Percentiles rank a stretch among this genome's conserved stretches.
Conservation (phyloP, 1,140 invertebrate genomes). For the Drosophila repletoides region DNA sequence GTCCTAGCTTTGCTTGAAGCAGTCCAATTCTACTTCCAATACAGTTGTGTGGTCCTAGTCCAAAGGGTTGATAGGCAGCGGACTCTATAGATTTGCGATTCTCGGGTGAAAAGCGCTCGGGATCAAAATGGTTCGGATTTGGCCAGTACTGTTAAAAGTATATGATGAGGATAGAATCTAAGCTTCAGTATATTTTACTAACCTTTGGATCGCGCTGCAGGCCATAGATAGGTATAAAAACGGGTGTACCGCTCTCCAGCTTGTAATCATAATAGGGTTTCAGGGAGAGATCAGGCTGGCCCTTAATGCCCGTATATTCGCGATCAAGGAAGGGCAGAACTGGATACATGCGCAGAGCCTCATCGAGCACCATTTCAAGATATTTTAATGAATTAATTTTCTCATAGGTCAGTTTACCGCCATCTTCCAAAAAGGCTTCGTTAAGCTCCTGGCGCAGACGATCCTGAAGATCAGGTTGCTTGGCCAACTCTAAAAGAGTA, state of each 20-base stretch:
- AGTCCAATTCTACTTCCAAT: slow-evolving; percentile 85
- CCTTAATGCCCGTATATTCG: slow-evolving; percentile 41
- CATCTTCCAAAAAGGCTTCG: slow-evolving; percentile 82
- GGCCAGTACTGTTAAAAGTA: slow-evolving; percentile 85
- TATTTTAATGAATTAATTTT: slow-evolving; percentile 86
- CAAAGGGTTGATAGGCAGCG: slow-evolving; percentile 89
- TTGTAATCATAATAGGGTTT: slow-evolving; percentile 62
- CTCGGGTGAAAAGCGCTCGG: slow-evolving; percentile 85
- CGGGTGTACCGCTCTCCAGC: slow-evolving; percentile 57
- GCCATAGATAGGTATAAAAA: slow-evolving; percentile 68
- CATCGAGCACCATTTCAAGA: slow-evolving; percentile 84
- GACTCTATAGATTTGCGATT: slow-evolving; percentile 81
- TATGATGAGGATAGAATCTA: slow-evolving; percentile 35
- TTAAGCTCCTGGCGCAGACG: slow-evolving; percentile 86
- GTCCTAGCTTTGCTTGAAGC: slow-evolving; percentile 67
- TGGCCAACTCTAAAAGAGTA: slow-evolving; percentile 86
- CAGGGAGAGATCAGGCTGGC: slow-evolving; percentile 45
- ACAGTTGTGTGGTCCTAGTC: slow-evolving; percentile 89
- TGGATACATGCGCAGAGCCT: slow-evolving; percentile 80
- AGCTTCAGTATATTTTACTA: background rate
- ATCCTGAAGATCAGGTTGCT: slow-evolving; percentile 87
- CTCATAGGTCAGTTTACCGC: slow-evolving; percentile 85
- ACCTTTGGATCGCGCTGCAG: slow-evolving; percentile 77
- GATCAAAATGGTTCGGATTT: slow-evolving; percentile 86
- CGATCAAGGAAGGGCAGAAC: slow-evolving; percentile 66